Base-by-base conservation (phyloP, 2,888 invertebrate species). In the Sepiola atlantica region DNA sequence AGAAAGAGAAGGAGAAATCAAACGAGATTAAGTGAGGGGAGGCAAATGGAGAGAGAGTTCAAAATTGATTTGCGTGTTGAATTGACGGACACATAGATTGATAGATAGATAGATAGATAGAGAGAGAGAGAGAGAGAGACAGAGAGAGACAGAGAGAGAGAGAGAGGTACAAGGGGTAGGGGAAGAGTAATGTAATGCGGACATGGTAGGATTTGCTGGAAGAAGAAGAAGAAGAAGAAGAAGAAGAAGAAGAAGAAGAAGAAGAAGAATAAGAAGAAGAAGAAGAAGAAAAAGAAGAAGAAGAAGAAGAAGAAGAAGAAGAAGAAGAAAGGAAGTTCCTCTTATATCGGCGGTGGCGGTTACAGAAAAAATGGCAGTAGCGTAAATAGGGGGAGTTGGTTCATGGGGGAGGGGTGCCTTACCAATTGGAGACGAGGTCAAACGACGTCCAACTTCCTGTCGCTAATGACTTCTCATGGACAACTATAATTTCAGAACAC, bases 401-500 rank as follows among this genome's bases (percentile, higher is more conserved):
- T 18, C 24, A 10, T 24, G 12, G 28, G n/a, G 12, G 77, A n/a
- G 28, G 61, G 61, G 8, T 24, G 61, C 8, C 77, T n/a, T n/a
- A n/a, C 77, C 77, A 77, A 77, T 77, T n/a, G 77, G 77, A 77
- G 77, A 77, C 77, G 77, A 77, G 77, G 77, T 77, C 77, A 77
- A 77, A 77, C 77, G 28, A 77, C 77, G 28, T 77, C n/a, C 77
- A 77, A 77, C 77, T 77, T 77, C 77, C 77, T 77, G 77, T 77
- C n/a, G 77, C 77, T 77, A 77, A 77, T 77, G 77, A 77, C n/a
- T 77, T 77, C 77, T 77, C 77, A 77, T 77, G 77, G 77, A 77
- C 77, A 77, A 77, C 77, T n/a, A n/a, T 28, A n/a, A 28, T 77
- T 61, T 61, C 61, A 28, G 10, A 61, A 61, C 18, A 21, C 61